Percentiles rank a stretch among this genome's conserved stretches.
These are phyloP conservation scores for Drosophila baimaii DNA, from an alignment of 1,140 invertebrate genomes.

Conservation along the genomic window DNA sequence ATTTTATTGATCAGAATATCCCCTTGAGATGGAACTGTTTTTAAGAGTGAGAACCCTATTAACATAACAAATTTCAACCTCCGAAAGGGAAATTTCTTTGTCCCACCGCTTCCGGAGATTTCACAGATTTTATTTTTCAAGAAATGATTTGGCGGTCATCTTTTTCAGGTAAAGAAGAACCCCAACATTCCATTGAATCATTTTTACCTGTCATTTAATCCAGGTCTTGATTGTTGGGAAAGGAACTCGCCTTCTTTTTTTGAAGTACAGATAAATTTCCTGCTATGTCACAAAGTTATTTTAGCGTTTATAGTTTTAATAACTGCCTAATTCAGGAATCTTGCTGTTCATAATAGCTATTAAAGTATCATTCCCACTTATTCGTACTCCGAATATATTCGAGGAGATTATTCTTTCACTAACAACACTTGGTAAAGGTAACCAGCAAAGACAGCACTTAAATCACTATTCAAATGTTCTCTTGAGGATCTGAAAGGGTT, in stretches of 20 bases:
- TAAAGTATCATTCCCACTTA: background rate
- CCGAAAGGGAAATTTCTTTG: background rate
- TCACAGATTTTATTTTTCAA: background rate
- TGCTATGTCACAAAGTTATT: background rate
- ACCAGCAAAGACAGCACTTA: background rate
- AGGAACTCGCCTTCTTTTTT: background rate
- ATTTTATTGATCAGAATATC: background rate
- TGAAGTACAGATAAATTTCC: background rate
- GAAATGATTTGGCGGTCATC: background rate
- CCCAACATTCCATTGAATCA: slow-evolving; percentile 6
- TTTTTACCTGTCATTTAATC: slow-evolving; percentile 15
- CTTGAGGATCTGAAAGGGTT: background rate
- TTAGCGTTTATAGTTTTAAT: background rate
- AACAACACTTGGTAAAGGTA: background rate
- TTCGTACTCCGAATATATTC: background rate
- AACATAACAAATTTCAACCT: background rate
- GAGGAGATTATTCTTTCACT: background rate
- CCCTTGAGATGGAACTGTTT: background rate
- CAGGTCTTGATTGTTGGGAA: slow-evolving; percentile 8
- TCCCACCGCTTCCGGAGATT: background rate
- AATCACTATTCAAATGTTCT: background rate
- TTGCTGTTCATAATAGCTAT: background rate
- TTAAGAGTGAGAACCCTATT: background rate
- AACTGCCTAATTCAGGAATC: background rate
- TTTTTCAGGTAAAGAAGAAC: slow-evolving; percentile 3